phyloP scores from a whole-genome alignment of 1,140 invertebrate species.

The Drosophila sucinea region DNA sequence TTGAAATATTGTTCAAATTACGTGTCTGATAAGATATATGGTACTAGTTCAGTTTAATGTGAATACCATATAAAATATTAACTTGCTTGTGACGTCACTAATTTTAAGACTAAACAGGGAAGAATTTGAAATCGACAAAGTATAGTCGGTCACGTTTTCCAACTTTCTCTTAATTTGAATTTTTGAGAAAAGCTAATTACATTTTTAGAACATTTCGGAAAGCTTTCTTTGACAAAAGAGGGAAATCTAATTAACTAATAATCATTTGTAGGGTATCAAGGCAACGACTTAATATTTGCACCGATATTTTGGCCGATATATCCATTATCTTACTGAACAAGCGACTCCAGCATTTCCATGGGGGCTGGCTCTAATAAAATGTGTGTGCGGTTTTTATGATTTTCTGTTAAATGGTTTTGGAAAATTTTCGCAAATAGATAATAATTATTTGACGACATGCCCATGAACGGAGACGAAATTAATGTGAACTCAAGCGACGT shows the following conservation, averaged over 20 bases:
- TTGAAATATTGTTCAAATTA: slow-evolving; percentile 1
- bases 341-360: not conserved
- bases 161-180: too few species aligned
- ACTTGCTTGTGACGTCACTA: not conserved
- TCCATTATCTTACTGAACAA: not conserved
- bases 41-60: not conserved
- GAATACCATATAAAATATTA: not conserved
- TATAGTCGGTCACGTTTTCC: too few species aligned
- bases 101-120: too few species aligned
- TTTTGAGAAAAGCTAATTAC: too few species aligned
- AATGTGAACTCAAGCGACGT: slow-evolving; percentile 5
- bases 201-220: too few species aligned
- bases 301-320: not conserved
- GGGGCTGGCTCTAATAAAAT: slow-evolving; percentile 44
- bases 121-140: too few species aligned
- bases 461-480: slow-evolving; percentile 39
- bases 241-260: too few species aligned
- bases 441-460: slow-evolving; percentile 45
- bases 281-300: not conserved
- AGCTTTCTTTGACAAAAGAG: too few species aligned
- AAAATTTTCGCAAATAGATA: slow-evolving; percentile 66
- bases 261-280: not conserved
- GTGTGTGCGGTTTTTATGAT: slow-evolving; percentile 41
- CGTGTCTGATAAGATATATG: slow-evolving; percentile 10
- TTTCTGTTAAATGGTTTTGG: slow-evolving; percentile 35